These are phyloP conservation scores for Fulica atra DNA, from an alignment of 2,113 vertebrate species.

Conservation along the genomic window DNA sequence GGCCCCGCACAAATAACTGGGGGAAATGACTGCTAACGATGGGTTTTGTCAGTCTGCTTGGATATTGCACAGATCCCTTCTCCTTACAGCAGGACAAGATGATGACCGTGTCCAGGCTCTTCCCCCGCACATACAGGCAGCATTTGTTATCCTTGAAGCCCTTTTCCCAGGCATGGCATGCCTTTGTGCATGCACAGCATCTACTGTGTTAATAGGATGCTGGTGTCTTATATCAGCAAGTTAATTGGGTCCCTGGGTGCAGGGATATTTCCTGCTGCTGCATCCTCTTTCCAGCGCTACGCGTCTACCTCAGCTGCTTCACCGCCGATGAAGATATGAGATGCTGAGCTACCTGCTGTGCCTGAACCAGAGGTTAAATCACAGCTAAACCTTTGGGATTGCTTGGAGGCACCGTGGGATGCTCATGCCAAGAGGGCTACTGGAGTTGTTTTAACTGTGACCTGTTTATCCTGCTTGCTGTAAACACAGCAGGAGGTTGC, in stretches of 20 bases:
- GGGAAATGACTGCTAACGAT: neutral
- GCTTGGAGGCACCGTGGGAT: neutral
- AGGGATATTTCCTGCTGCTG: constrained; percentile 6
- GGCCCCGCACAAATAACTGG: fast-evolving
- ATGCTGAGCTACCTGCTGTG: neutral
- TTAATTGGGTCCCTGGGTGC: neutral
- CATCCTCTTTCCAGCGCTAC: neutral
- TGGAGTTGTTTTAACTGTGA: neutral
- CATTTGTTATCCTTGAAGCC: neutral
- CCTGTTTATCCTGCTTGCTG: neutral
- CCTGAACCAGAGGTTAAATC: neutral
- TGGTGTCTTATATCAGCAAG: neutral
- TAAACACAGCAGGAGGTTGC: neutral
- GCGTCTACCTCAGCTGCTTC: neutral
- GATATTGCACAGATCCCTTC: neutral
- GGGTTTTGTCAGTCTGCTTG: neutral
- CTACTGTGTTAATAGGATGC: neutral
- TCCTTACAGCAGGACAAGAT: neutral
- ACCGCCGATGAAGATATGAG: neutral
- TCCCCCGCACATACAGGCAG: neutral
- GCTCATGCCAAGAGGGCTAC: neutral
- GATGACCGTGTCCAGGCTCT: neutral
- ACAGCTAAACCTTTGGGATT: neutral
- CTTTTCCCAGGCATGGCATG: neutral
- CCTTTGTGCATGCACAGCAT: neutral